Conservation (phyloP, 2,113 vertebrate species). For the Lota lota region DNA sequence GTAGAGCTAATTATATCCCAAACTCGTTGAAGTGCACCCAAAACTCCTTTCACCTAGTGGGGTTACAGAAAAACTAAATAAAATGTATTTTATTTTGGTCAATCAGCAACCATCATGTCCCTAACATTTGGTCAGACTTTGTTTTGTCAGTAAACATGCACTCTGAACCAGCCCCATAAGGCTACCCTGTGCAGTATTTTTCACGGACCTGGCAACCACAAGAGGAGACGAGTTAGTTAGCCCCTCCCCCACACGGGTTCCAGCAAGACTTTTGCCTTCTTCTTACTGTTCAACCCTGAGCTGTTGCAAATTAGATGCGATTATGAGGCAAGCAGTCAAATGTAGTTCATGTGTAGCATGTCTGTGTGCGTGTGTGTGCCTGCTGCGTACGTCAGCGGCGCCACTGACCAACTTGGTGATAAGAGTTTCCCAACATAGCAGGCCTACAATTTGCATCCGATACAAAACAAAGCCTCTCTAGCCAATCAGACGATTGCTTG, state of each 20-base stretch:
- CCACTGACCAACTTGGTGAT: too few species aligned
- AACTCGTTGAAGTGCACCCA: background rate
- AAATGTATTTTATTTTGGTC: slow-evolving; percentile 15
- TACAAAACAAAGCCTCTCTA: too few species aligned
- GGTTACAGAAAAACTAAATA: slow-evolving; percentile 10
- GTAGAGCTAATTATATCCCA: too few species aligned
- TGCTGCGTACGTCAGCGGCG: background rate
- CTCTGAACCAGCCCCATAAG: slow-evolving; percentile 22
- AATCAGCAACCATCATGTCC: slow-evolving; percentile 17
- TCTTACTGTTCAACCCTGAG: slow-evolving; percentile 62
- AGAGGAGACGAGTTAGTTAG: slow-evolving; percentile 36
- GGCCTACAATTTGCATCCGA: too few species aligned
- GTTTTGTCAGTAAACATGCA: slow-evolving; percentile 46
- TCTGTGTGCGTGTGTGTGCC: background rate
- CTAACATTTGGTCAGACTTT: slow-evolving; percentile 30
- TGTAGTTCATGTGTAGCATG: slow-evolving; percentile 23
- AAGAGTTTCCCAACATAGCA: too few species aligned
- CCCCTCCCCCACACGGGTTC: slow-evolving; percentile 12
- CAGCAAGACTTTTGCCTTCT: slow-evolving; percentile 43
- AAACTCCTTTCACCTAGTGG: slow-evolving; percentile 3
- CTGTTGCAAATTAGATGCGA: slow-evolving; percentile 46
- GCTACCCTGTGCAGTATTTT: slow-evolving; percentile 17
- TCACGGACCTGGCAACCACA: slow-evolving; percentile 7
- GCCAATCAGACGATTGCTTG: background rate
- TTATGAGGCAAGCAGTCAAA: slow-evolving; percentile 10